phyloP scores from a whole-genome alignment of 2,888 invertebrate genomes.

The Megaustenia siamemsis region DNA sequence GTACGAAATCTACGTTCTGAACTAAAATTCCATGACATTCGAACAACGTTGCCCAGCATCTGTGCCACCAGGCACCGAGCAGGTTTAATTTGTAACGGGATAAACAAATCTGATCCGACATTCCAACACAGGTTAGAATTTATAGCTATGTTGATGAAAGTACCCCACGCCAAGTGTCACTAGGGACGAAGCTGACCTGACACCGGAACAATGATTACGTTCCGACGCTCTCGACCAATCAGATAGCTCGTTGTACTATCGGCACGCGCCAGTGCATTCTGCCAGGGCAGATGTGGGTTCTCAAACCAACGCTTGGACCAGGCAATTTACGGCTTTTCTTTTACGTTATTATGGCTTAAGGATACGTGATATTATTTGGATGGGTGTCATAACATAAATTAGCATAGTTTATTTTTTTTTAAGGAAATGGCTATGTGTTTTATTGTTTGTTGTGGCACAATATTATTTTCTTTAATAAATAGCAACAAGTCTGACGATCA shows the following conservation, averaged over 20 bases:
- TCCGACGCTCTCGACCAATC: conserved; percentile 52
- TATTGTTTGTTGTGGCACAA: too few species aligned
- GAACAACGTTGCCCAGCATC: neutral
- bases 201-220: conserved; percentile 56
- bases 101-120: conserved; percentile 36
- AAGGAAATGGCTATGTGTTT: too few species aligned
- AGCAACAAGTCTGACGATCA: too few species aligned
- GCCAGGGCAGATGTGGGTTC: conserved; percentile 46
- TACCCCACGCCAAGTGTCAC: conserved; percentile 56
- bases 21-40: neutral
- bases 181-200: conserved; percentile 51
- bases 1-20: neutral
- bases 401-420: too few species aligned
- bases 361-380: conserved; percentile 22
- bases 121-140: conserved; percentile 43
- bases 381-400: conserved; percentile 18
- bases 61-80: neutral
- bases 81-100: conserved; percentile 20
- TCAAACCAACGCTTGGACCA: neutral
- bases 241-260: conserved; percentile 38
- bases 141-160: conserved; percentile 34
- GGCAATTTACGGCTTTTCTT: conserved; percentile 4
- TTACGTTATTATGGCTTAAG: conserved; percentile 16
- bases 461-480: too few species aligned
- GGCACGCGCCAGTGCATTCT: conserved; percentile 55